Conservation (phyloP, 2,113 vertebrate genomes). For the Chiloscyllium plagiosum region DNA sequence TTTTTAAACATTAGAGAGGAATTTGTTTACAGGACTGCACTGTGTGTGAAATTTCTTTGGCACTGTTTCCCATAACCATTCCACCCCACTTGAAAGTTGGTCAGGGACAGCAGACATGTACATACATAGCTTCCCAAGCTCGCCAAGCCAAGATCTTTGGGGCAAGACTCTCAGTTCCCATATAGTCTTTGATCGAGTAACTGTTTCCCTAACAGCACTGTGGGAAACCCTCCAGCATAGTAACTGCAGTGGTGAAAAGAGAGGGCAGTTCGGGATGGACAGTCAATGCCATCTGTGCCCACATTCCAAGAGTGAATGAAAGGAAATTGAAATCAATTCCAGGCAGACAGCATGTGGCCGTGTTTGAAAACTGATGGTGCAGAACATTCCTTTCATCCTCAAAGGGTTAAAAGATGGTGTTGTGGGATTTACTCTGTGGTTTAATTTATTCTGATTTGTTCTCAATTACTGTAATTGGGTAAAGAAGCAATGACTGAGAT, state of each 20-base stretch:
- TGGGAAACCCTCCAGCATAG: not conserved
- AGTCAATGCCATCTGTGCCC: not conserved
- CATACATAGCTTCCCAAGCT: not conserved
- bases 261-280: not conserved
- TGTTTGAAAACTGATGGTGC: not conserved
- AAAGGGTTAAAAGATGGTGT: not conserved
- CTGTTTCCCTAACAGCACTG: not conserved
- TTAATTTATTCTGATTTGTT: conserved; percentile 31
- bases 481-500: conserved; percentile 1
- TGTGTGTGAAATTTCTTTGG: not conserved
- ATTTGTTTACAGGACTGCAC: not conserved
- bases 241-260: not conserved
- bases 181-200: not conserved
- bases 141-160: not conserved
- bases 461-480: conserved; percentile 16
- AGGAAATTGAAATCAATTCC: not conserved
- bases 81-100: not conserved
- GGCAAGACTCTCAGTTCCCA: not conserved
- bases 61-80: not conserved
- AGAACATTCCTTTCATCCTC: not conserved
- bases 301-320: not conserved
- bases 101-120: not conserved
- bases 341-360: not conserved
- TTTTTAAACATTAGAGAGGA: not conserved
- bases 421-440: not conserved